Percentiles rank a stretch among this genome's conserved stretches.
These are phyloP conservation scores for Etheostoma perlongum DNA, from an alignment of 2,797 vertebrate species.

Conservation along the genomic window DNA sequence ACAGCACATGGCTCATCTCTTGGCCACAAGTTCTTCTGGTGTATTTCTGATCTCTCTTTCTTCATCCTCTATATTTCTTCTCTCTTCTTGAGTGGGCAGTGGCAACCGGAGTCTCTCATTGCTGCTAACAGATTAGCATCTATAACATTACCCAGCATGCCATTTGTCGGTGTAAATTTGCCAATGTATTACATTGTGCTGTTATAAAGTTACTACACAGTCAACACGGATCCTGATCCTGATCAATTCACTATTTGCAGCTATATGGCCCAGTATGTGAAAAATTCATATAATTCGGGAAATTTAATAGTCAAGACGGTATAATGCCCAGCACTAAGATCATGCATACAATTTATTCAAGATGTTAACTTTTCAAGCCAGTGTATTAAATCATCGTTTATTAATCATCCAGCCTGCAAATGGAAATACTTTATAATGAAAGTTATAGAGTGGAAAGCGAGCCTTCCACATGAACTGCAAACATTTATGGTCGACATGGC, in stretches of 20 bases:
- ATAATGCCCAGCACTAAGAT: background rate
- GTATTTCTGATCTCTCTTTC: background rate
- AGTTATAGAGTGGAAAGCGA: background rate
- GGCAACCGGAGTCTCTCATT: background rate
- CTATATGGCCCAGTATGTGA: background rate
- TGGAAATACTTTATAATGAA: background rate
- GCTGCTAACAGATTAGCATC: background rate
- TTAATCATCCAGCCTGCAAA: background rate
- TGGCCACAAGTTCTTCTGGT: background rate
- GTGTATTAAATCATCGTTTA: background rate
- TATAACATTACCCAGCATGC: background rate
- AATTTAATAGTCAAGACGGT: background rate
- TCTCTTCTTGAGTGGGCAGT: background rate
- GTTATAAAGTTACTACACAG: background rate
- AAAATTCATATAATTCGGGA: background rate
- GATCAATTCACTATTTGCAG: too few species aligned
- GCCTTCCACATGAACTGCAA: slow-evolving; percentile 17
- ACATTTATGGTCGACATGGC: slow-evolving; percentile 11
- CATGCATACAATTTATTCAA: background rate
- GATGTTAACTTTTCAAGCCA: background rate
- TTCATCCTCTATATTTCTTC: background rate
- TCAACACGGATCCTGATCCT: background rate
- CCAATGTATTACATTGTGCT: background rate
- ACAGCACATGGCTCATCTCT: background rate
- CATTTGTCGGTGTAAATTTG: background rate